These are phyloP conservation scores for Desmophyllum pertusum DNA, from an alignment of 92 coral and sea anemone genomes.

Conservation along the genomic window DNA sequence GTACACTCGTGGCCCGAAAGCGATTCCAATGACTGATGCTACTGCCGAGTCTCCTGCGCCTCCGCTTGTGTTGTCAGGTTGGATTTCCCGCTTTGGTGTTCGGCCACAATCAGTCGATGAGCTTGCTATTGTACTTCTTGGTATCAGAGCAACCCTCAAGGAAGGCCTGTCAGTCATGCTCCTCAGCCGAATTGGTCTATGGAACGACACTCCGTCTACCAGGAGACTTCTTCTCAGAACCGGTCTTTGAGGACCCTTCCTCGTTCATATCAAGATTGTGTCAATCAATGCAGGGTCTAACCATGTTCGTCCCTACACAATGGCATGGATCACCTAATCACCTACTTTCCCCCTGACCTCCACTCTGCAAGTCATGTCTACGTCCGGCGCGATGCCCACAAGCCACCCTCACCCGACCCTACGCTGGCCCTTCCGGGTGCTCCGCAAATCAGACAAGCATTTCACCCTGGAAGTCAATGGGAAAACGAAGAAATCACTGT, in stretches of 20 bases:
- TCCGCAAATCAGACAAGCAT: too few relatives aligned
- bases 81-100: slow-evolving; percentile 39
- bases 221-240: slow-evolving; percentile 44
- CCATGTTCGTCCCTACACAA: too few relatives aligned
- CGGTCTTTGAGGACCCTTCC: slow-evolving; percentile 25
- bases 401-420: too few relatives aligned
- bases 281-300: not conserved
- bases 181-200: slow-evolving; percentile 46
- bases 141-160: slow-evolving; percentile 49
- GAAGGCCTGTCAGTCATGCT: slow-evolving; percentile 54
- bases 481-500: not conserved
- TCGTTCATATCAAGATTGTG: slow-evolving; percentile 31
- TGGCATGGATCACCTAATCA: too few relatives aligned
- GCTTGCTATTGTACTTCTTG: slow-evolving; percentile 56
- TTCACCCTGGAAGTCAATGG: not conserved
- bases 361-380: too few relatives aligned
- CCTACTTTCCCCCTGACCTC: too few relatives aligned
- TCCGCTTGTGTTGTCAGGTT: slow-evolving; percentile 45
- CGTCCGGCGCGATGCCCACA: too few relatives aligned
- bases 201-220: slow-evolving; percentile 57
- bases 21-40: too few relatives aligned
- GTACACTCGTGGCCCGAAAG: slow-evolving; percentile 52
- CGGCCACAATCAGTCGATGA: slow-evolving; percentile 41
- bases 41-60: slow-evolving; percentile 50
- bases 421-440: too few relatives aligned